Base-by-base conservation (phyloP, 1,140 invertebrate genomes). In the Lysiphlebus fabarum region DNA sequence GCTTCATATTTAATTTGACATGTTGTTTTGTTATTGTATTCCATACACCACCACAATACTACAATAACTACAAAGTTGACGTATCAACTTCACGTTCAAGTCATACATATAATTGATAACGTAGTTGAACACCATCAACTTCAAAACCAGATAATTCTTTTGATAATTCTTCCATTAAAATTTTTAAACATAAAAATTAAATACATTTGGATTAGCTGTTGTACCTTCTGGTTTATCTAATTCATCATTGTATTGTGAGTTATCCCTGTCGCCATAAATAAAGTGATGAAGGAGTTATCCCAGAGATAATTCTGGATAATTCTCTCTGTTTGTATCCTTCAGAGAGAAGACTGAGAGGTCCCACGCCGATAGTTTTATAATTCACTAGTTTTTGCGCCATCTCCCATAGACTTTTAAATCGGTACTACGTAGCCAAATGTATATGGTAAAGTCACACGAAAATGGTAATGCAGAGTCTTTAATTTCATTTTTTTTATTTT, bases 131-230 rank as follows among this genome's bases (percentile, higher is more conserved):
- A 34, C 95, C 96, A 77, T 98, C 96, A 8, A 98, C 95, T 84
- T 99, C 97, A 79, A 97, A 98, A 5, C 96, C 96, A 53, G 95
- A 98, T 2, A 96, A 96, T 50, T 99, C 81, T 0, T 95, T 99
- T 0, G 93, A 94, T 49, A 99, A 81, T 80, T 99, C 97, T 77
- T 99, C 97, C 90, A 96, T 96, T 26, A 98, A 80, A 67, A 98
- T 96, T 79, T 97, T 98, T n/a, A 99, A 81, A 71, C 92, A 73
- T 99, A 99, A 76, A 99, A 99, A 75, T 99, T 99, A 77, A 99
- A 99, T 12, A 99, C 95, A 76, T 93, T 95, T 10, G 93, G 91
- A 81, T 92, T 90, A 7, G 90, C 88, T 78, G 80, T 75, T 1
- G 72, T 62, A 26, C 78, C 78, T 66, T 83, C 82, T 4, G 75